Conservation (phyloP, 2,888 invertebrate genomes). For the Drosophila paracracens region DNA sequence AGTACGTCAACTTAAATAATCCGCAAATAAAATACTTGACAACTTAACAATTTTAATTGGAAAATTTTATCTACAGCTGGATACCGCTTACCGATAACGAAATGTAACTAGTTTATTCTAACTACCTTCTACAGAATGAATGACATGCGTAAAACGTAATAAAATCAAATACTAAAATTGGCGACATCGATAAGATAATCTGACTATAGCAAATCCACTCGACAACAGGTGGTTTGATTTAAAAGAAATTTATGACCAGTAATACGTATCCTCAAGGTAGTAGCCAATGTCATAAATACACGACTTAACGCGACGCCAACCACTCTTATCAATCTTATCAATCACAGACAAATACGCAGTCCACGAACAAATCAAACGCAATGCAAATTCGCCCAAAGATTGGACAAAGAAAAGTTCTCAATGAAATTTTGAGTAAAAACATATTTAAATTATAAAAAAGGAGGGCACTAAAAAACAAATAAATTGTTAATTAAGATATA, state of each 20-base stretch:
- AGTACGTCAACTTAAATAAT: not conserved
- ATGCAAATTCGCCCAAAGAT: slow-evolving; percentile 31
- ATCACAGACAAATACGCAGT: slow-evolving; percentile 6
- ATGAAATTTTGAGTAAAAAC: not conserved
- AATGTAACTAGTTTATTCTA: not conserved
- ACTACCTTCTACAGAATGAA: slow-evolving; percentile 11
- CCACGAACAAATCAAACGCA: slow-evolving; percentile 6
- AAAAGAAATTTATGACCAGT: slow-evolving; percentile 59
- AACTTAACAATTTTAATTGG: not conserved
- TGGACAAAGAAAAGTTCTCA: slow-evolving; percentile 5
- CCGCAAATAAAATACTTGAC: not conserved
- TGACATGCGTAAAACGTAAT: slow-evolving; percentile 39
- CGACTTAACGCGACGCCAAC: slow-evolving; percentile 3
- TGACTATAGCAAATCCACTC: slow-evolving; percentile 40
- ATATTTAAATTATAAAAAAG: not conserved
- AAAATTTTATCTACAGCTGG: not conserved
- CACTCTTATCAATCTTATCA: slow-evolving; percentile 41
- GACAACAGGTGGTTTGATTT: slow-evolving; percentile 54
- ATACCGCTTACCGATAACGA: not conserved
- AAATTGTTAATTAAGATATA: not conserved
- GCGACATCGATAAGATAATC: slow-evolving; percentile 65
- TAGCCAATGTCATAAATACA: slow-evolving; percentile 19
- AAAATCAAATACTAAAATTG: slow-evolving; percentile 60
- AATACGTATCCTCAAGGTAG: slow-evolving; percentile 44
- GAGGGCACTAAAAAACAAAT: not conserved